phyloP scores from a whole-genome alignment of 2,888 invertebrate species.

The Chrysina gloriosa region DNA sequence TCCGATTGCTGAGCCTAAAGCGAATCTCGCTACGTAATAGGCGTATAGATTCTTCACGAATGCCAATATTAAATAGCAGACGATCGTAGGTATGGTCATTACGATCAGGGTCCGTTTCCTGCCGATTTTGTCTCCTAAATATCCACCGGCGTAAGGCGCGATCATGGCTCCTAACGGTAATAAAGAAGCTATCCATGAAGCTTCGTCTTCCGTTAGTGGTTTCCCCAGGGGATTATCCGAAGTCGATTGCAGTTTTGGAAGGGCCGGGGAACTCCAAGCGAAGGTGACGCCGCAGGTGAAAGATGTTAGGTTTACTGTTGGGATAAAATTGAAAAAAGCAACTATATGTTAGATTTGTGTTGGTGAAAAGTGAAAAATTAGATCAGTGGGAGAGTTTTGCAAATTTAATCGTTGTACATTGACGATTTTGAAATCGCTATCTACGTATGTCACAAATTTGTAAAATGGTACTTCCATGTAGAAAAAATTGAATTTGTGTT shows the following conservation, averaged over 20 bases:
- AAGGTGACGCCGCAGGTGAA: constrained; percentile 63
- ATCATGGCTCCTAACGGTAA: constrained; percentile 73
- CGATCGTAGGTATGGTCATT: constrained; percentile 72
- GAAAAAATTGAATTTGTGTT: no score
- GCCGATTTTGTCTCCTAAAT: constrained; percentile 73
- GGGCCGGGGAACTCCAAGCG: constrained; percentile 62
- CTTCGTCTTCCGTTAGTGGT: constrained; percentile 68
- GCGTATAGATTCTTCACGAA: constrained; percentile 39
- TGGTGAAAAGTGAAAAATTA: no score
- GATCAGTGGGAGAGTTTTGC: no score
- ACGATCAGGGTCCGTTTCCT: constrained; percentile 73
- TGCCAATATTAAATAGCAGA: constrained; percentile 60
- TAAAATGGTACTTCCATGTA: no score
- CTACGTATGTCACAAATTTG: no score
- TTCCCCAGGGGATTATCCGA: constrained; percentile 65
- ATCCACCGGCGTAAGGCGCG: constrained; percentile 76
- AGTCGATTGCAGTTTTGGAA: constrained; percentile 50
- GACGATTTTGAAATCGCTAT: no score
- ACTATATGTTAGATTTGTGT: not conserved
- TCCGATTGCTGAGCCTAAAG: constrained; percentile 39
- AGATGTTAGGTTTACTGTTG: constrained; percentile 64
- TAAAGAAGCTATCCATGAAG: constrained; percentile 80
- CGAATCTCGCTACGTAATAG: constrained; percentile 44
- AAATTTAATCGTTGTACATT: no score
- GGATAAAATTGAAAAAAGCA: not conserved